These are phyloP conservation scores for Priocnemis perturbator DNA, from an alignment of 2,888 invertebrate species.

Conservation along the genomic window DNA sequence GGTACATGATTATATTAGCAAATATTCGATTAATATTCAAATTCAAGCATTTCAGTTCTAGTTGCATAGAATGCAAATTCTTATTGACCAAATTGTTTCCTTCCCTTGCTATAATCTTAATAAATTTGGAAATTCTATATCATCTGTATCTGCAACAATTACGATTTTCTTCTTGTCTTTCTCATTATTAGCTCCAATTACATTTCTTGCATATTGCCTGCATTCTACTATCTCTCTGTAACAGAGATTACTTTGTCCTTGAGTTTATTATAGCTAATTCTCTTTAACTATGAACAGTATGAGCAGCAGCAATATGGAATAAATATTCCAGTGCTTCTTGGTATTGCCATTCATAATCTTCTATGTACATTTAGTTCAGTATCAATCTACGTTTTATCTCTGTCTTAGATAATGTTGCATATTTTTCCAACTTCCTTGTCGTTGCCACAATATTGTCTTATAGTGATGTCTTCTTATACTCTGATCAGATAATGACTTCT, in stretches of 20 bases:
- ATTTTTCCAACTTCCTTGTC: slow-evolving; percentile 17
- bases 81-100: too few species aligned
- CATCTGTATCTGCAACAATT: too few species aligned
- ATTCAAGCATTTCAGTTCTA: too few species aligned
- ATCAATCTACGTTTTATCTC: not conserved
- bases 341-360: slow-evolving; percentile 5
- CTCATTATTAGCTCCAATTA: too few species aligned
- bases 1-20: not conserved
- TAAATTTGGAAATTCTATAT: too few species aligned
- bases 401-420: not conserved
- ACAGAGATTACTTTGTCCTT: slow-evolving; percentile 64
- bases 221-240: slow-evolving; percentile 23
- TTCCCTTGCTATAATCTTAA: too few species aligned
- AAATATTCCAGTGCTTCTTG: slow-evolving; percentile 27
- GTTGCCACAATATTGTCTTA: slow-evolving; percentile 15
- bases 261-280: slow-evolving; percentile 66
- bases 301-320: slow-evolving; percentile 31
- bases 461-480: not conserved
- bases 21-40: too few species aligned
- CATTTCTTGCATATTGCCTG: slow-evolving; percentile 31
- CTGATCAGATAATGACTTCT: not conserved
- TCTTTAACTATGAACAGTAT: slow-evolving; percentile 53
- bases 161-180: too few species aligned
- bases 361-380: slow-evolving; percentile 4
- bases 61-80: too few species aligned